Percentiles rank a stretch among this genome's conserved stretches.
phyloP scores from a whole-genome alignment of 2,888 invertebrate species.

The Agrilus biguttatus region DNA sequence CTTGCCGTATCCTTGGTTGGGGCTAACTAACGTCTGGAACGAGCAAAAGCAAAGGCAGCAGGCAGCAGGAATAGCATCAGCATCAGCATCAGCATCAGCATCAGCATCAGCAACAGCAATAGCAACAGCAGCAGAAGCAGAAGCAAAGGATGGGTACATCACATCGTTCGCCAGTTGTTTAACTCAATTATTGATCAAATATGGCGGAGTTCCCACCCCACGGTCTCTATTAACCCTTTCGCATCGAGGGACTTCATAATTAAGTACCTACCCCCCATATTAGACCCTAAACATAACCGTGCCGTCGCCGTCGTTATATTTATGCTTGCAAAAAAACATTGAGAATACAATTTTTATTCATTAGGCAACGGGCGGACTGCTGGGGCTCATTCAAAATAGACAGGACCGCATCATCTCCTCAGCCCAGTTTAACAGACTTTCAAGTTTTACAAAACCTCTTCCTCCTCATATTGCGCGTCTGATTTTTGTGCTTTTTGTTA shows the following conservation, averaged over 20 bases:
- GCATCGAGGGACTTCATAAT: constrained; percentile 31
- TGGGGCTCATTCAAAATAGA: no score
- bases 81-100: constrained; percentile 6
- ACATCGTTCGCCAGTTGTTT: constrained; percentile 32
- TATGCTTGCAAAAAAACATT: constrained; percentile 15
- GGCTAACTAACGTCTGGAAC: no score
- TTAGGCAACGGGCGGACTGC: no score
- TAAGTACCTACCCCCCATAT: constrained; percentile 32
- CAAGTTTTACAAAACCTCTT: no score
- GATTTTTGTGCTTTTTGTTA: no score
- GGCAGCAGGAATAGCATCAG: no score
- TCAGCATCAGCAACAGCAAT: constrained; percentile 12
- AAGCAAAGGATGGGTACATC: constrained; percentile 24
- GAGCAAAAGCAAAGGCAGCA: no score
- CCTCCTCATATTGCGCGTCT: no score
- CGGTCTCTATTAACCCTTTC: constrained; percentile 32
- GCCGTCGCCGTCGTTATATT: constrained; percentile 25
- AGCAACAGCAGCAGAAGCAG: constrained; percentile 6
- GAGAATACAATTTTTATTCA: constrained; percentile 7
- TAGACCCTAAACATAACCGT: constrained; percentile 29
- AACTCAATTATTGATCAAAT: constrained; percentile 36
- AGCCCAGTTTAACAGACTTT: no score
- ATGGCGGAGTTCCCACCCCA: constrained; percentile 33
- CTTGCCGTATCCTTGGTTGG: no score
- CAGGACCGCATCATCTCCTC: no score